These are phyloP conservation scores for Xestia ashworthii DNA, from an alignment of 2,888 invertebrate species.

Conservation along the genomic window DNA sequence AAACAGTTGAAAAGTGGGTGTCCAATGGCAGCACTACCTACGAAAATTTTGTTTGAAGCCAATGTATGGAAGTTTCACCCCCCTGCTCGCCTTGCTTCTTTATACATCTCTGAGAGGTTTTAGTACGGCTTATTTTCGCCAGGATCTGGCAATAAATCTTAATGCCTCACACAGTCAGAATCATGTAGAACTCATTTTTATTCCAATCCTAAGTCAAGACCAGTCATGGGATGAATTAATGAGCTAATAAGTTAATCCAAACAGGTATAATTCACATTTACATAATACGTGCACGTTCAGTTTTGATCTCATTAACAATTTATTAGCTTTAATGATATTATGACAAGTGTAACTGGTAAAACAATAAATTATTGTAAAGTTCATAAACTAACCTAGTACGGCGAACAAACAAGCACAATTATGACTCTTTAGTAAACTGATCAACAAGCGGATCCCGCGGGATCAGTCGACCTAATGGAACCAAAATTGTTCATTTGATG, in stretches of 20 bases:
- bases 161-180: constrained; percentile 8
- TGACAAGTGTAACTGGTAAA: constrained; percentile 37
- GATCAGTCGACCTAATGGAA: too few relatives aligned
- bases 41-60: too few relatives aligned
- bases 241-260: constrained; percentile 56
- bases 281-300: constrained; percentile 66
- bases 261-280: constrained; percentile 54
- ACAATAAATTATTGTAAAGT: constrained; percentile 31
- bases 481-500: too few relatives aligned
- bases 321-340: constrained; percentile 60
- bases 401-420: background rate
- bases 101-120: background rate
- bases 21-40: too few relatives aligned
- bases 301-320: constrained; percentile 72
- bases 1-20: too few relatives aligned
- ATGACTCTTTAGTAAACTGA: too few relatives aligned
- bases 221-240: constrained; percentile 55
- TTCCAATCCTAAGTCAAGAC: constrained; percentile 43
- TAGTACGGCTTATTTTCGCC: background rate
- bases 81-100: background rate
- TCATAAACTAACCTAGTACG: constrained; percentile 9
- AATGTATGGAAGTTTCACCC: too few relatives aligned
- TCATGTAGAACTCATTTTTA: constrained; percentile 44
- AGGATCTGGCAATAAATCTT: constrained; percentile 30
- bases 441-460: too few relatives aligned